phyloP scores from a whole-genome alignment of 2,888 invertebrate genomes.

The Macrophya alboannulata region DNA sequence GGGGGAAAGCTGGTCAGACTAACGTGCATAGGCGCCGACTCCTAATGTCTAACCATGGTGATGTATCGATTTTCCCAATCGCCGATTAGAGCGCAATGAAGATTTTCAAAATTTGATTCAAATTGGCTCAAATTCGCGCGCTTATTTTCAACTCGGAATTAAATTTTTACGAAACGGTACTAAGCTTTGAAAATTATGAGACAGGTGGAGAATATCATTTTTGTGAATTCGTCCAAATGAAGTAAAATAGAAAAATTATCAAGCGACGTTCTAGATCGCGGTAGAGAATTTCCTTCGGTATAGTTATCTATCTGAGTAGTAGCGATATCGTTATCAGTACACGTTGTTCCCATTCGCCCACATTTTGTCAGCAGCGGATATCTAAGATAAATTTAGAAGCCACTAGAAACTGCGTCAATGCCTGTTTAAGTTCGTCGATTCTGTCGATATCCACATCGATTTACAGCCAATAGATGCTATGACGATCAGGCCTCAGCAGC shows the following conservation, averaged over 20 bases:
- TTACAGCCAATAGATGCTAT: neutral
- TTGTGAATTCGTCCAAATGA: neutral
- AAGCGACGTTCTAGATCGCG: neutral
- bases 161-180: neutral
- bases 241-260: neutral
- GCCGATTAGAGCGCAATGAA: neutral
- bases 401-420: neutral
- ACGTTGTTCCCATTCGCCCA: neutral
- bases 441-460: conserved; percentile 12
- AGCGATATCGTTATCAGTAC: neutral
- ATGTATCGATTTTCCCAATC: neutral
- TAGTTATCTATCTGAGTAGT: neutral
- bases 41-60: too few species aligned
- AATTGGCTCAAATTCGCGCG: neutral
- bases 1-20: conserved; percentile 34
- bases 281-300: neutral
- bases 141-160: neutral
- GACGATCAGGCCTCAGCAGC: neutral
- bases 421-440: neutral
- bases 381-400: neutral
- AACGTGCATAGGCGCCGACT: conserved; percentile 8
- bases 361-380: neutral
- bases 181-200: neutral
- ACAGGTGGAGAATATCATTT: neutral
- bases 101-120: neutral